Percentiles rank a stretch among this genome's conserved stretches.
These are phyloP conservation scores for Lacanobia oleracea DNA, from an alignment of 2,888 invertebrate species.

Conservation along the genomic window DNA sequence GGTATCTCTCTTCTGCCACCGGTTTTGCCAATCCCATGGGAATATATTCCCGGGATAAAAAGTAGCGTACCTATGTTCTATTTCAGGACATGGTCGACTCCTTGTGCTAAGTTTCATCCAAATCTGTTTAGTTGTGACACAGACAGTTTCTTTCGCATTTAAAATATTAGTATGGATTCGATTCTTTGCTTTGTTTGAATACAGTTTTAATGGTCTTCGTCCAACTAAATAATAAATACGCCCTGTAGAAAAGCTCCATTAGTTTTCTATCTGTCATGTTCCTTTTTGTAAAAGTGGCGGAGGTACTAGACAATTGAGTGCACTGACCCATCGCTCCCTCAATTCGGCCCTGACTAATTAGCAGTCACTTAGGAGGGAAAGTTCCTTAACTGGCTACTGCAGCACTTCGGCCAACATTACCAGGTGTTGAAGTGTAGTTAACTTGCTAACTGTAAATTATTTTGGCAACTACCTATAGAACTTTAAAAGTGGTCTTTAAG, in stretches of 20 bases:
- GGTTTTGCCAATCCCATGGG: no score
- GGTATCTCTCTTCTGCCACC: no score
- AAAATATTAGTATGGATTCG: no score
- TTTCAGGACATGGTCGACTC: no score
- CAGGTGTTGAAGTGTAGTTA: slow-evolving; percentile 40
- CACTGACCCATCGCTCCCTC: not conserved
- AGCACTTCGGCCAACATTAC: slow-evolving; percentile 35
- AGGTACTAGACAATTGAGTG: not conserved
- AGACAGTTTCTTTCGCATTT: no score
- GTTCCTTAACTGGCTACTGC: slow-evolving; percentile 28
- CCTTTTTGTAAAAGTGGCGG: not conserved
- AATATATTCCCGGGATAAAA: no score
- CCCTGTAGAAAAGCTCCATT: not conserved
- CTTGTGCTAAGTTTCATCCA: no score
- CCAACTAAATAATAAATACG: no score
- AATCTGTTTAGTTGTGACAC: no score
- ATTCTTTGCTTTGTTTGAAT: no score
- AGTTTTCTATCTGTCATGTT: not conserved
- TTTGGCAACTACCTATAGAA: slow-evolving; percentile 8
- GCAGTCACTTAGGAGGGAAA: slow-evolving; percentile 38
- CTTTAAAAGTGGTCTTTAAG: not conserved
- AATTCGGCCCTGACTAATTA: slow-evolving; percentile 39
- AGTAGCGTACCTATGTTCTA: no score
- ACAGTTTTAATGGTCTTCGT: no score
- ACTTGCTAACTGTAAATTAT: slow-evolving; percentile 24